These are phyloP conservation scores for Eupithecia insigniata DNA, from an alignment of 2,888 invertebrate genomes.

Conservation along the genomic window DNA sequence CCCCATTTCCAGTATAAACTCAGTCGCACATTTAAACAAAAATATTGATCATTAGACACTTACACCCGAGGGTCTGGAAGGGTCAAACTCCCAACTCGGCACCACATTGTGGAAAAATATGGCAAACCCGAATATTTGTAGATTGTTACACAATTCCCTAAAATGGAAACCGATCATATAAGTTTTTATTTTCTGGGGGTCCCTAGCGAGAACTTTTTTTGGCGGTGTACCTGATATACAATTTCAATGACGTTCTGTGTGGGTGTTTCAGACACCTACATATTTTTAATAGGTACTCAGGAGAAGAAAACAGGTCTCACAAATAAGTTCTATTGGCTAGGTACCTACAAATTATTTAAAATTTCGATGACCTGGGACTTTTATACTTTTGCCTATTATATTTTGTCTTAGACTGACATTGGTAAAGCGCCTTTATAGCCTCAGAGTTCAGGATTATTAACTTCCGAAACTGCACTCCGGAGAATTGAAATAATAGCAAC, in stretches of 20 bases:
- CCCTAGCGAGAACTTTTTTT: slow-evolving; percentile 54
- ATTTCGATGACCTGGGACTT: background rate
- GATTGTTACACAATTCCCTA: slow-evolving; percentile 58
- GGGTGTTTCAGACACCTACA: background rate
- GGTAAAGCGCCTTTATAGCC: too few species aligned
- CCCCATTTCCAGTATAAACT: slow-evolving; percentile 21
- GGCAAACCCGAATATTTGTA: slow-evolving; percentile 48
- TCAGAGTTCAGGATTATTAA: slow-evolving; percentile 7
- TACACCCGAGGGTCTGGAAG: slow-evolving; percentile 37
- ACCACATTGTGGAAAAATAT: slow-evolving; percentile 50
- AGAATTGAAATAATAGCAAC: slow-evolving; percentile 35
- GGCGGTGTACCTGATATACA: slow-evolving; percentile 63
- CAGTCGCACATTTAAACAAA: slow-evolving; percentile 38
- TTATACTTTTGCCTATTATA: background rate
- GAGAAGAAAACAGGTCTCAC: background rate
- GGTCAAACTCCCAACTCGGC: slow-evolving; percentile 44
- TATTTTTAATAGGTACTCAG: background rate
- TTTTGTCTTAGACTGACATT: background rate
- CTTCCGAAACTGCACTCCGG: slow-evolving; percentile 30
- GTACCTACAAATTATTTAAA: background rate
- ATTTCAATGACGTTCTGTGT: slow-evolving; percentile 71
- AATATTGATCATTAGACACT: slow-evolving; percentile 41
- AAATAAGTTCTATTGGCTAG: background rate
- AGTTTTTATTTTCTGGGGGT: slow-evolving; percentile 55
- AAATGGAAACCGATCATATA: slow-evolving; percentile 64